These are phyloP conservation scores for Agapornis canus DNA, from an alignment of 2,797 vertebrate genomes.

Conservation along the genomic window DNA sequence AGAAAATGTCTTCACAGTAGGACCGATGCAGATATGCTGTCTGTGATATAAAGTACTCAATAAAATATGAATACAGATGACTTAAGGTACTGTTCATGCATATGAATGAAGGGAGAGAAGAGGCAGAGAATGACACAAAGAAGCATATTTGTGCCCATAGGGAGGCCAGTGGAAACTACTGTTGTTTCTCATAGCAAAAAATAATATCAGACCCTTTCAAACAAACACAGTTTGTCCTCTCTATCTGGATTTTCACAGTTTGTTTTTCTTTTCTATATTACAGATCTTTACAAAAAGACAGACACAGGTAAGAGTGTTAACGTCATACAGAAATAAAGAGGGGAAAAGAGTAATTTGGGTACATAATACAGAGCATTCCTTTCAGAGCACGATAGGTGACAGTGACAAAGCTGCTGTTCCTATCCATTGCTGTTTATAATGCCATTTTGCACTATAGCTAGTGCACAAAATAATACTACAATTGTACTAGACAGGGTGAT, in stretches of 20 bases:
- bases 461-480: neutral
- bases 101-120: neutral
- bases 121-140: neutral
- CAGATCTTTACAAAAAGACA: neutral
- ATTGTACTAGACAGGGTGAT: neutral
- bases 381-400: neutral
- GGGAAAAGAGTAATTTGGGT: neutral
- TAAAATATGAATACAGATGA: conserved; percentile 31
- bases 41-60: neutral
- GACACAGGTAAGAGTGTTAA: neutral
- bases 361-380: neutral
- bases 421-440: neutral
- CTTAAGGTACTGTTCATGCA: neutral
- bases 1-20: conserved; percentile 23
- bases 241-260: neutral
- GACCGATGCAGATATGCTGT: neutral
- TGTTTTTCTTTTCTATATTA: neutral
- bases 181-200: neutral
- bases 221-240: neutral
- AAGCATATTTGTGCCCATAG: neutral
- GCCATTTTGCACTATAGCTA: neutral
- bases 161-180: neutral
- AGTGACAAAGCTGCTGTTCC: neutral
- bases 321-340: neutral
- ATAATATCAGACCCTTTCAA: neutral